These are phyloP conservation scores for Xestoiulus laeticollis DNA, from an alignment of 2,888 invertebrate species.

Conservation along the genomic window DNA sequence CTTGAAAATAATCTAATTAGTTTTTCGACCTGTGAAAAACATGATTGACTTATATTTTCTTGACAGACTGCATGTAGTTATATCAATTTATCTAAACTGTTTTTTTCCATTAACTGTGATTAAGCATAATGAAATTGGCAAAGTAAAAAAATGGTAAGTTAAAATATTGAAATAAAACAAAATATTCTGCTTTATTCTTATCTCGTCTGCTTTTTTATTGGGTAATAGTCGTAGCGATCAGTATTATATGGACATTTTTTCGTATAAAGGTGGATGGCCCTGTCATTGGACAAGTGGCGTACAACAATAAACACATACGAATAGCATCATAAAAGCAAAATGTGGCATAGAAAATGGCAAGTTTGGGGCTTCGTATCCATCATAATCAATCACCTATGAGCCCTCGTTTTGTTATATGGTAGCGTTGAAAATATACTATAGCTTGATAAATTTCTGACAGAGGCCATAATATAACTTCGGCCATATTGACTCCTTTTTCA, in stretches of 20 bases:
- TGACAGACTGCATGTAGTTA: too few species aligned
- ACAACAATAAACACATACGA: neutral
- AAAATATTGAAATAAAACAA: too few species aligned
- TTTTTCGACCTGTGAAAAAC: too few species aligned
- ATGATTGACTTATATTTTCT: too few species aligned
- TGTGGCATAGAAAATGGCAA: neutral
- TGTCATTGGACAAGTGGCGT: neutral
- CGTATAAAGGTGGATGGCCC: neutral
- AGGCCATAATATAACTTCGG: neutral
- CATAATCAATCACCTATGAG: neutral
- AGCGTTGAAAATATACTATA: neutral
- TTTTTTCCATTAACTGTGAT: too few species aligned
- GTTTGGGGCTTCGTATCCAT: neutral
- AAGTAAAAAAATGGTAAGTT: too few species aligned
- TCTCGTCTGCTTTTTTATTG: too few species aligned
- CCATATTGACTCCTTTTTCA: neutral
- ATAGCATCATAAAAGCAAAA: neutral
- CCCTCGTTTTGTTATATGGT: neutral
- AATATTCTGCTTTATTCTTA: too few species aligned
- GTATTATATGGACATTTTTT: neutral
- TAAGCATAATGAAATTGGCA: too few species aligned
- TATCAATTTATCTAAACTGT: too few species aligned
- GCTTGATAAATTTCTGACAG: neutral
- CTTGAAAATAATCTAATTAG: too few species aligned
- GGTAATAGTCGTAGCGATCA: too few species aligned